A percentile compares a stretch with the other conserved stretches of the same genome.
These are phyloP conservation scores for Noctua comes DNA, from an alignment of 2,888 invertebrate genomes.

Conservation along the genomic window DNA sequence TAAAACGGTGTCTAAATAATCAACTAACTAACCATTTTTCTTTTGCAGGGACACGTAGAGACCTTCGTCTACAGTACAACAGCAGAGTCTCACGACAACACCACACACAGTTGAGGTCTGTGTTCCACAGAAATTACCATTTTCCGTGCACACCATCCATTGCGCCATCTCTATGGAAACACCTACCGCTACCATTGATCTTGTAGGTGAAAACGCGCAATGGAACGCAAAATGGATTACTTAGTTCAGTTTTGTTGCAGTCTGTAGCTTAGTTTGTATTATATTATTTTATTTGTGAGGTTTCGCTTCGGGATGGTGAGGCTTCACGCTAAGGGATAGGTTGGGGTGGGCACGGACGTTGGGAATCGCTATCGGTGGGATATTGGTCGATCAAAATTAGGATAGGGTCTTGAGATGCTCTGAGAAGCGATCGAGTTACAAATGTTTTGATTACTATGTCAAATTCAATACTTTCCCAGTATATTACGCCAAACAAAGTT, in stretches of 20 bases:
- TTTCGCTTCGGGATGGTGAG: constrained; percentile 38
- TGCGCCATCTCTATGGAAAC: constrained; percentile 40
- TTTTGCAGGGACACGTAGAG: constrained; percentile 68
- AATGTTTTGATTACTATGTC: background rate
- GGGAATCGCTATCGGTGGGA: constrained; percentile 36
- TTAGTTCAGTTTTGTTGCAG: constrained; percentile 38
- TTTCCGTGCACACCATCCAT: constrained; percentile 43
- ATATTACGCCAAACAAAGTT: background rate
- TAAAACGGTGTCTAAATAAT: background rate
- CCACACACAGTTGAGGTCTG: constrained; percentile 46
- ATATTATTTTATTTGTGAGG: constrained; percentile 50
- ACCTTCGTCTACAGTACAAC: constrained; percentile 19
- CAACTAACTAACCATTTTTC: background rate
- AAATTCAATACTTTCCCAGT: background rate
- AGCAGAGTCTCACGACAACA: constrained; percentile 51
- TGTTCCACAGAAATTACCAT: constrained; percentile 33
- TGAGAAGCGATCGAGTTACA: no score
- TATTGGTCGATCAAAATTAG: constrained; percentile 10
- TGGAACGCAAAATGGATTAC: constrained; percentile 34
- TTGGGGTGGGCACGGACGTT: background rate
- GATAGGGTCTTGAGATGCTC: background rate
- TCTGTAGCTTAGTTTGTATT: constrained; percentile 51
- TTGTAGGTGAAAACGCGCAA: constrained; percentile 39
- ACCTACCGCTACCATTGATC: constrained; percentile 7
- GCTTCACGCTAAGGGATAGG: constrained; percentile 15